Base-by-base conservation (phyloP, 37 sponge, comb jelly and placozoan species). In the Halichondria panicea region DNA sequence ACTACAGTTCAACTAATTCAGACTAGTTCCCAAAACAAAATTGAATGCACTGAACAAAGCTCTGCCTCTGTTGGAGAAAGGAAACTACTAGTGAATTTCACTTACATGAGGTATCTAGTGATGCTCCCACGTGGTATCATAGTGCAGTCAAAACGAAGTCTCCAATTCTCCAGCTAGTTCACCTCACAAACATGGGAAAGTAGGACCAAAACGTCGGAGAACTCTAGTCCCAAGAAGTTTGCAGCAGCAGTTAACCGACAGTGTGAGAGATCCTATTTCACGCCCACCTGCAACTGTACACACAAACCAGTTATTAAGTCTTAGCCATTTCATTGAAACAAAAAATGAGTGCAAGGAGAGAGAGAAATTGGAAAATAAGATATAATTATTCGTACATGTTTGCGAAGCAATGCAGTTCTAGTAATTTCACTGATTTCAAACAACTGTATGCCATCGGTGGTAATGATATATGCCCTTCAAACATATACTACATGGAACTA, bases 401-500 rank as follows among this genome's bases (percentile, higher is more conserved):
- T n/a, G n/a, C n/a, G n/a, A n/a, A n/a, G n/a, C n/a, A n/a, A n/a
- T n/a, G n/a, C n/a, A n/a, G 52, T 18, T 18, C 11, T 48, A 48
- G 15, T 48, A 48, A 11, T 48, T 15, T 48, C 52, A 48, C 11
- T 18, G 52, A 48, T 18, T 48, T 48, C 15, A 48, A 48, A 15
- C 11, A 11, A 18, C 15, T 48, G 52, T 48, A 18, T 18, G 11
- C 52, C 52, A 15, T 18, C 13, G 15, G 52, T 15, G 15, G 13
- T 15, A 48, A 48, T 48, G 52, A 48, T 48, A 18, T 15, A 48
- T 11, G 52, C 15, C 11, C 52, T 11, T 48, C 52, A 48, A 48
- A 48, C 28, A 27, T 52, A 44, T 43, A 73, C 38, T 73, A 76
- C 33, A 63, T 76, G 64, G 77, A 76, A 63, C 52, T 63, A 31